Evolutionary conservation across 1,140 invertebrate species (phyloP).

Genomic region (Marisa cornuarietis): DNA sequence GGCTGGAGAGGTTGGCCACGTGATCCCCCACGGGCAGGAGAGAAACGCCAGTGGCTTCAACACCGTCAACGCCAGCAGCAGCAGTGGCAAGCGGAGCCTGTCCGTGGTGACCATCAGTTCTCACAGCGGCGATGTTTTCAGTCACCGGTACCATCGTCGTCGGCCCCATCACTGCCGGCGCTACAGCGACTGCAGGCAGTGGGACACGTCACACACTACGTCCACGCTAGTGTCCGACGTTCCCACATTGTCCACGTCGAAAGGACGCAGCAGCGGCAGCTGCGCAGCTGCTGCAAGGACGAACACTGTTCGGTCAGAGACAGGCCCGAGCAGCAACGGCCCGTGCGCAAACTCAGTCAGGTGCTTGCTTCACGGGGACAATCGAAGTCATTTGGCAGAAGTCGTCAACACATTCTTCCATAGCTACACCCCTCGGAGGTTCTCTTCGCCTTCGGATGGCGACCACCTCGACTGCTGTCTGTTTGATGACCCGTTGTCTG

Average conservation of each 20-base stretch:
- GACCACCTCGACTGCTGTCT: not conserved
- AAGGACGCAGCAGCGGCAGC: not conserved
- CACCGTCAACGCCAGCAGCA: not conserved
- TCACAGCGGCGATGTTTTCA: not conserved
- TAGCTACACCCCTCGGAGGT: not conserved
- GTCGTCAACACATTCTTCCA: not conserved
- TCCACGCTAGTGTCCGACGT: not conserved
- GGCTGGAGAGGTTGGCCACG: not conserved
- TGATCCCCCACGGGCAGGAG: not conserved
- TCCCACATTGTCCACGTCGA: not conserved
- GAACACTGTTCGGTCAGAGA: not conserved
- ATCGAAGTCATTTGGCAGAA: not conserved
- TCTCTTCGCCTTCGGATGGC: not conserved
- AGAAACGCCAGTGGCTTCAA: not conserved
- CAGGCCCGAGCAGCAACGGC: not conserved
- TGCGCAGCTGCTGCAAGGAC: not conserved
- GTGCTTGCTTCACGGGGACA: not conserved
- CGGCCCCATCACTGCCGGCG: not conserved
- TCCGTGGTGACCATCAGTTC: slow-evolving; percentile 14
- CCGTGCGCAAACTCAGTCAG: not conserved
- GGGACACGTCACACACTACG: not conserved
- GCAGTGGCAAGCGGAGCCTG: not conserved
- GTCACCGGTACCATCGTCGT: too few species aligned
- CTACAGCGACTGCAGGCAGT: not conserved
- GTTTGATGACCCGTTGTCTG: slow-evolving; percentile 9